A percentile compares a stretch with the other conserved stretches of the same genome.
Conservation (phyloP, 2,888 invertebrate genomes). For the Euproctis similis region DNA sequence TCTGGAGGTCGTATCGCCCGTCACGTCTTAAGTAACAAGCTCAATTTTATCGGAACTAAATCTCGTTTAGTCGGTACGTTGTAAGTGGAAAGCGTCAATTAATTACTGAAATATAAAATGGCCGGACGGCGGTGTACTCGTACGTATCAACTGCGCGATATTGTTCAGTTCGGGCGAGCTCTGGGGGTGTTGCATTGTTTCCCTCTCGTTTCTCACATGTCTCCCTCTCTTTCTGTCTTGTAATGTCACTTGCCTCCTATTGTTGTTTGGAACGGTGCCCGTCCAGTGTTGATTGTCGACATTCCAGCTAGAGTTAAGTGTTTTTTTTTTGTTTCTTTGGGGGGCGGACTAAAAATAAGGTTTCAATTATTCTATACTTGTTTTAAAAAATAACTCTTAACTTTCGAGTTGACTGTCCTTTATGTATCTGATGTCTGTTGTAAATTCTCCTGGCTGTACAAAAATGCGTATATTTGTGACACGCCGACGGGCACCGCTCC, state of each 20-base stretch:
- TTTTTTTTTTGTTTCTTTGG: too few species aligned
- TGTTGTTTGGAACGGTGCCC: constrained; percentile 20
- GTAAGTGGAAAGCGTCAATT: constrained; percentile 69
- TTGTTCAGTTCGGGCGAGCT: constrained; percentile 30
- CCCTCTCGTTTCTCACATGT: constrained; percentile 31
- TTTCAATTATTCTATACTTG: too few species aligned
- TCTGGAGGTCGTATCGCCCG: constrained; percentile 37
- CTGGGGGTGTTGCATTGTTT: constrained; percentile 30
- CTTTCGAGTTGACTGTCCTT: too few species aligned
- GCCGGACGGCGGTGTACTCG: too few species aligned
- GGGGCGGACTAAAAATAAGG: too few species aligned
- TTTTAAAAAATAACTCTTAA: too few species aligned
- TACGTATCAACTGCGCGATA: constrained; percentile 25
- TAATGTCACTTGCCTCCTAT: constrained; percentile 27
- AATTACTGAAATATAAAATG: constrained; percentile 33
- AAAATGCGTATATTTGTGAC: constrained; percentile 7
- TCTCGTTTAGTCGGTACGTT: constrained; percentile 60
- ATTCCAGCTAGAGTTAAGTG: constrained; percentile 14
- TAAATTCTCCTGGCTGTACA: too few species aligned
- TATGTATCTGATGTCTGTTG: too few species aligned
- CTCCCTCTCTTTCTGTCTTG: constrained; percentile 29
- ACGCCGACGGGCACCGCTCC: constrained; percentile 17
- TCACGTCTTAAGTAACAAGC: constrained; percentile 66
- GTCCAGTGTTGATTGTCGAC: constrained; percentile 12
- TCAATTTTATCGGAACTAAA: constrained; percentile 64